Evolutionary conservation across 1,140 invertebrate species (phyloP), one percentile per base, ranked within the genome.

Genomic region (Lasioglossum baleicum): DNA sequence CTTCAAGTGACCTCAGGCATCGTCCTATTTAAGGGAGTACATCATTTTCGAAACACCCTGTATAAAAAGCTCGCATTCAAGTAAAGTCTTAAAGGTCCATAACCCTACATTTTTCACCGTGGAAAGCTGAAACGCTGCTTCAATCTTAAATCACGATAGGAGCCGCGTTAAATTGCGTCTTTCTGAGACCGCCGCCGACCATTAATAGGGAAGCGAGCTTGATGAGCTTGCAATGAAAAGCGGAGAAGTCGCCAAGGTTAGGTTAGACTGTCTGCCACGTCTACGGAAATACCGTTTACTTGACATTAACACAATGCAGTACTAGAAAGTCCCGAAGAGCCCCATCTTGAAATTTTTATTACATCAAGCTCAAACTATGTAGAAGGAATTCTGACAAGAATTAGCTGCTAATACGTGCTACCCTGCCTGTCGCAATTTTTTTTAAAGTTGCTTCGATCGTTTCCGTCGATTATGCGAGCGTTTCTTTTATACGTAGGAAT

Each of bases 201-300:
- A 92, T 93, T 92, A 93, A 92, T 93, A 93, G 81, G 88, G 87
- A 92, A 90, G 86, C 83, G 77, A 72, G 82, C 82, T 89, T 92
- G 87, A 91, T 87, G 91, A 89, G 87, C 74, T 81, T 72, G 71
- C 35, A 56, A 67, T 31, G 44, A 67, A 65, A 71, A 70, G 60
- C 51, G 20, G 31, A 66, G 31, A 69, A 74, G 51, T 65, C 5
- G 42, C 7, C 56, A 58, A 58, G 56, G 56, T 58, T 58, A 58
- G 56, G 13, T 66, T 31, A n/a, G 40, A 6, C 40, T 6, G 17
- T 20, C 13, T 13, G 17, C 22, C 17, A 1, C 26, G 22, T 58
- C 7, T 7, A n/a, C 56, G 31, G 15, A 64, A 31, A 15, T 15
- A 2, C 11, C 11, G 31, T 40, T 15, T 64, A 40, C 10, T 53